phyloP scores from a whole-genome alignment of 2,888 invertebrate species.

The Dromius quadrimaculatus region DNA sequence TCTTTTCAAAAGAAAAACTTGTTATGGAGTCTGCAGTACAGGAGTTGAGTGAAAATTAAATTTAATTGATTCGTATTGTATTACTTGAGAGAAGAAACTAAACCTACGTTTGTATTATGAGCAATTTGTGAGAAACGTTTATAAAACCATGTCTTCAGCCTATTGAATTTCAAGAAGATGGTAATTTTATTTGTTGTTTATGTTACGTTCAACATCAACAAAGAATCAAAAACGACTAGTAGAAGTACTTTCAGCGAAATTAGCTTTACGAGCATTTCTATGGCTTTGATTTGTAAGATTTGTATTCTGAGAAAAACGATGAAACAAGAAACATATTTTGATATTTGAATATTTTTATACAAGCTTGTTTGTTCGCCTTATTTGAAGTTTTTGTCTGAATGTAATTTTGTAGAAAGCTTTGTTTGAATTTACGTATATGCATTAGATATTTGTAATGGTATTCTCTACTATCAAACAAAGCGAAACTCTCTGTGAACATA shows the following conservation, averaged over 20 bases:
- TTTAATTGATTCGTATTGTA: conserved; percentile 37
- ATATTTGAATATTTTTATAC: too few species aligned
- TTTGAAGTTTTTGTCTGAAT: too few species aligned
- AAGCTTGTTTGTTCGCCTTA: too few species aligned
- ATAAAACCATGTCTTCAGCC: conserved; percentile 15
- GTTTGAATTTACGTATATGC: too few species aligned
- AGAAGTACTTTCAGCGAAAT: background rate
- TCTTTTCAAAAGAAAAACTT: conserved; percentile 21
- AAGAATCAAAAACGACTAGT: conserved; percentile 30
- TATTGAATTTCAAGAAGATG: conserved; percentile 48
- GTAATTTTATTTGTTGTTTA: conserved; percentile 33
- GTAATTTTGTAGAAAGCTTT: too few species aligned
- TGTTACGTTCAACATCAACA: background rate
- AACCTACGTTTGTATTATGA: background rate
- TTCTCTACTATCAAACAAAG: too few species aligned
- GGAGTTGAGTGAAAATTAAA: conserved; percentile 10
- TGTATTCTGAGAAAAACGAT: background rate
- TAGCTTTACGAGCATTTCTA: conserved; percentile 11
- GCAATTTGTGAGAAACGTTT: conserved; percentile 18
- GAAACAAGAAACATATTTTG: conserved; percentile 5
- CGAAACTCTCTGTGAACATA: too few species aligned
- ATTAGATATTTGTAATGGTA: too few species aligned
- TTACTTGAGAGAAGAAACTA: conserved; percentile 3
- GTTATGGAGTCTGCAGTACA: background rate
- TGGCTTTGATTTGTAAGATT: background rate